A percentile compares a stretch with the other conserved stretches of the same genome.
Evolutionary conservation across 2,113 vertebrate genomes (phyloP).

Genomic region (Zingel zingel): DNA sequence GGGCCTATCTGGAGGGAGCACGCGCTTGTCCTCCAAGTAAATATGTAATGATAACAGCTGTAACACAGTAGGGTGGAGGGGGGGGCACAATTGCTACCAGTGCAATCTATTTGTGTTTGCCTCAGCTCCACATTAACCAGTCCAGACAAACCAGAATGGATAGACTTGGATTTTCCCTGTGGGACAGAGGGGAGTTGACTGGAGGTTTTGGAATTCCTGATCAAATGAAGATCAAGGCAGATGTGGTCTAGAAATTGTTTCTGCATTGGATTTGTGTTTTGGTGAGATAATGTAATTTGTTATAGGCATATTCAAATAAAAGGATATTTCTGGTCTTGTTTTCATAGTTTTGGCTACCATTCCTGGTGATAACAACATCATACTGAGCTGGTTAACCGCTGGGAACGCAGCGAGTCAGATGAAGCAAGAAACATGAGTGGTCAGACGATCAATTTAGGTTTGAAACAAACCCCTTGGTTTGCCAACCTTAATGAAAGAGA

Average conservation of each 20-base stretch:
- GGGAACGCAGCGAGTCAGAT: background rate
- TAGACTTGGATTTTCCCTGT: conserved; percentile 69
- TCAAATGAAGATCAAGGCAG: conserved; percentile 59
- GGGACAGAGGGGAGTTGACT: conserved; percentile 58
- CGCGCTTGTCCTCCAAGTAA: conserved; percentile 85
- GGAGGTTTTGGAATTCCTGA: conserved; percentile 55
- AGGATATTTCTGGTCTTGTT: conserved; percentile 17
- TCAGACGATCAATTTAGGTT: background rate
- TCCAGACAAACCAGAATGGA: conserved; percentile 84
- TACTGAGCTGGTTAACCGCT: background rate
- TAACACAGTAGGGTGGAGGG: conserved; percentile 75
- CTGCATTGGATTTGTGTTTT: conserved; percentile 19
- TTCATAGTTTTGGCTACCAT: background rate
- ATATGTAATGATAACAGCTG: conserved; percentile 89
- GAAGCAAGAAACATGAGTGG: background rate
- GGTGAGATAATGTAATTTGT: conserved; percentile 27
- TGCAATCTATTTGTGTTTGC: conserved; percentile 86
- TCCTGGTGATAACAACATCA: background rate
- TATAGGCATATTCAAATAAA: background rate
- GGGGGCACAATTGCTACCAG: conserved; percentile 61
- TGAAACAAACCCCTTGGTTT: background rate
- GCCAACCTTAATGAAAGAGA: background rate
- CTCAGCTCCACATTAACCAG: conserved; percentile 81
- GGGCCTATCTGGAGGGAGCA: conserved; percentile 79
- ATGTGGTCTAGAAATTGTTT: conserved; percentile 59